Percentiles rank a stretch among this genome's conserved stretches.
Conservation (phyloP, 1,140 invertebrate genomes). For the Drosophila kurseongensis region DNA sequence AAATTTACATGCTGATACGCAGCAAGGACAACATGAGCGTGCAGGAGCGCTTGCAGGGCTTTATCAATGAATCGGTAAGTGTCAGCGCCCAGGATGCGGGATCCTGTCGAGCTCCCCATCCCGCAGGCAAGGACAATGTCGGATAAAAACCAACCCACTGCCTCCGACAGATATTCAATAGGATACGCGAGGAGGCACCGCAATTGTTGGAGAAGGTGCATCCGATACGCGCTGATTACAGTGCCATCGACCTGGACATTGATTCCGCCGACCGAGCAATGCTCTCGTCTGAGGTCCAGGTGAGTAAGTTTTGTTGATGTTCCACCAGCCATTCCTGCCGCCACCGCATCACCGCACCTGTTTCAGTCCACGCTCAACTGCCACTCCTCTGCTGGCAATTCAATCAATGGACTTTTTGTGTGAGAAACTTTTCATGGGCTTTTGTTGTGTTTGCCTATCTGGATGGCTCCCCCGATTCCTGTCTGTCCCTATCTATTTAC, state of each 20-base stretch:
- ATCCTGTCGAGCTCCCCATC: slow-evolving; percentile 18
- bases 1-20: slow-evolving; percentile 92
- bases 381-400: slow-evolving; percentile 61
- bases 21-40: slow-evolving; percentile 91
- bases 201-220: slow-evolving; percentile 90
- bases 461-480: slow-evolving; percentile 43
- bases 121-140: slow-evolving; percentile 45
- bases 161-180: slow-evolving; percentile 88
- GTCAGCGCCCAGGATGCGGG: slow-evolving; percentile 39
- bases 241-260: slow-evolving; percentile 90
- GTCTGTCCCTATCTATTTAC: slow-evolving; percentile 22
- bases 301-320: slow-evolving; percentile 56
- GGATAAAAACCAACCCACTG: slow-evolving; percentile 12
- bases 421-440: slow-evolving; percentile 43
- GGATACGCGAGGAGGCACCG: slow-evolving; percentile 86
- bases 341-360: not conserved
- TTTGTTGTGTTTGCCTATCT: slow-evolving; percentile 63
- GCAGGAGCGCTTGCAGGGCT: slow-evolving; percentile 87
- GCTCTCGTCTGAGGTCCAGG: slow-evolving; percentile 81
- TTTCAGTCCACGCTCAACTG: slow-evolving; percentile 6
- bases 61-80: slow-evolving; percentile 88
- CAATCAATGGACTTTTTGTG: slow-evolving; percentile 77
- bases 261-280: slow-evolving; percentile 84
- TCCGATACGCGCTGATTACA: slow-evolving; percentile 93
- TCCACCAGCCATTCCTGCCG: not conserved